These are phyloP conservation scores for Pristionchus japonicus DNA, from an alignment of 2,888 invertebrate genomes.

Conservation along the genomic window DNA sequence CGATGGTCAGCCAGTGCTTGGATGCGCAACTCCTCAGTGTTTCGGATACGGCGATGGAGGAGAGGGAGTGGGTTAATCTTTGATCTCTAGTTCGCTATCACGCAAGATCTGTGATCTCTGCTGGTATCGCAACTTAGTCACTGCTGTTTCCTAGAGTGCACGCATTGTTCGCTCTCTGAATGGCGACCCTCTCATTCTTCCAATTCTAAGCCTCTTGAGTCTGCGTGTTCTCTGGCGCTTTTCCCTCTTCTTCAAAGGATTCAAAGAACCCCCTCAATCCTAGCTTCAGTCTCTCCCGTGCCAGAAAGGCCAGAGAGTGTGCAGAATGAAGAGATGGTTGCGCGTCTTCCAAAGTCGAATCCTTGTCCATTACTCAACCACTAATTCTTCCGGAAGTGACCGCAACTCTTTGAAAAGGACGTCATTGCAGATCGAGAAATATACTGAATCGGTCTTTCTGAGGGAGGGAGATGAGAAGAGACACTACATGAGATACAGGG, in stretches of 20 bases:
- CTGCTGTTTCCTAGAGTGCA: neutral
- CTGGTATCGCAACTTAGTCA: neutral
- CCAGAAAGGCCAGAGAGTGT: too few relatives aligned
- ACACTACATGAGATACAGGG: constrained; percentile 30
- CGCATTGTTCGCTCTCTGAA: neutral
- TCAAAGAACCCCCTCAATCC: neutral
- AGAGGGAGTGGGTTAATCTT: constrained; percentile 11
- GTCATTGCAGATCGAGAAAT: constrained; percentile 11
- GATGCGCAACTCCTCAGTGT: constrained; percentile 68
- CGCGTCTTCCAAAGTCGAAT: too few relatives aligned
- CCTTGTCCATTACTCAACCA: too few relatives aligned
- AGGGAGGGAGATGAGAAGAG: constrained; percentile 33
- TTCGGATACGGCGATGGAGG: constrained; percentile 54
- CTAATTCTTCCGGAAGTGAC: neutral
- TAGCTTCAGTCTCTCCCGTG: too few relatives aligned
- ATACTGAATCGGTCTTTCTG: constrained; percentile 44
- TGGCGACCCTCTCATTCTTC: neutral
- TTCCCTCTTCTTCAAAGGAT: too few relatives aligned
- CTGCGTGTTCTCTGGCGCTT: neutral
- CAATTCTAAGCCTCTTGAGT: neutral
- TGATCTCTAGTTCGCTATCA: too few relatives aligned
- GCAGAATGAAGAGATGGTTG: too few relatives aligned
- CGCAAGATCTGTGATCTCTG: too few relatives aligned
- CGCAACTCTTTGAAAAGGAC: constrained; percentile 8
- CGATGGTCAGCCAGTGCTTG: constrained; percentile 65